These are phyloP conservation scores for Caenorhabditis imperialis DNA, from an alignment of 2,888 invertebrate species.

Conservation along the genomic window DNA sequence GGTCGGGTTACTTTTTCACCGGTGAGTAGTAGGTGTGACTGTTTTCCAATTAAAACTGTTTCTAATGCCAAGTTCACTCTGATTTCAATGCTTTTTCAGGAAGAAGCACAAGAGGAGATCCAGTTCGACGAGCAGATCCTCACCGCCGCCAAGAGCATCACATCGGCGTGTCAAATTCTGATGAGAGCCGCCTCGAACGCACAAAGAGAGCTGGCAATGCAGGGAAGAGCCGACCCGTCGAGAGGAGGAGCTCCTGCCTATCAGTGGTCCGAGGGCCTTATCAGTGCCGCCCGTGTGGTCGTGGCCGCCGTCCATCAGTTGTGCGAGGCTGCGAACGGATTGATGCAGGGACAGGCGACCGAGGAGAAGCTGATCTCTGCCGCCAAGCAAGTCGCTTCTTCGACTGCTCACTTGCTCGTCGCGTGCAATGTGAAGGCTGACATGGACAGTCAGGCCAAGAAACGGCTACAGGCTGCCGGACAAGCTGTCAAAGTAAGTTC, in stretches of 20 bases:
- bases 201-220: slow-evolving; percentile 91
- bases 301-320: slow-evolving; percentile 97
- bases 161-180: slow-evolving; percentile 94
- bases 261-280: slow-evolving; percentile 78
- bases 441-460: slow-evolving; percentile 92
- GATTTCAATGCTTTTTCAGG: not conserved
- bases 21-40: slow-evolving; percentile 17
- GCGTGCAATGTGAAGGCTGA: slow-evolving; percentile 99
- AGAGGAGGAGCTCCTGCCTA: slow-evolving; percentile 37
- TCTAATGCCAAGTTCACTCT: not conserved
- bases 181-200: slow-evolving; percentile 97
- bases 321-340: slow-evolving; percentile 96
- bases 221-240: slow-evolving; percentile 80
- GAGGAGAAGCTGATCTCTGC: slow-evolving; percentile 97
- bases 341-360: slow-evolving; percentile 83
- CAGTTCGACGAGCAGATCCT: slow-evolving; percentile 99
- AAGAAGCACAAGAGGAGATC: slow-evolving; percentile 86
- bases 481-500: slow-evolving; percentile 65
- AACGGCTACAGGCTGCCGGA: slow-evolving; percentile 83
- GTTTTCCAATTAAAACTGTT: not conserved
- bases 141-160: slow-evolving; percentile 97
- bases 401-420: slow-evolving; percentile 95
- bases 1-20: slow-evolving; percentile 14
- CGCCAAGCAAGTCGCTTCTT: slow-evolving; percentile 92
- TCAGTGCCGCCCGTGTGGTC: slow-evolving; percentile 85